Base-by-base conservation (phyloP, 2,113 vertebrate genomes). In the Albula goreensis region DNA sequence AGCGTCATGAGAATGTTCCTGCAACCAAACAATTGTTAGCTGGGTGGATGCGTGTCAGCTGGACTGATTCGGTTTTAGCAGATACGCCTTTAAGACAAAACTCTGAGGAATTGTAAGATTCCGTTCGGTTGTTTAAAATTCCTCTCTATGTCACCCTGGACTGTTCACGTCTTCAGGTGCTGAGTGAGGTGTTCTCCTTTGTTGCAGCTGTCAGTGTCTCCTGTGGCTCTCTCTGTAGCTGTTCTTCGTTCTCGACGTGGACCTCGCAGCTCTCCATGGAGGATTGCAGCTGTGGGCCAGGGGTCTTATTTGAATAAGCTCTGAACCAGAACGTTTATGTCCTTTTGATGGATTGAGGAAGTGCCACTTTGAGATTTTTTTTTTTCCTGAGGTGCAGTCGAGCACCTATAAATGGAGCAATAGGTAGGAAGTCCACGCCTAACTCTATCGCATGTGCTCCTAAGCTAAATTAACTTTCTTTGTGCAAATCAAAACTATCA, bases 231-330 rank as follows among this genome's bases (percentile, higher is more conserved):
- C 70, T 31, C 70, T 80, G 70, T 60, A 80, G 83, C 51, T 22
- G 60, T 52, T 84, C 82, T 80, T 74, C 56, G 60, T 82, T 70
- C 66, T 83, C 31, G 2, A 49, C 51, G 49, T 74, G 52, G 83
- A 84, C 82, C 56, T 78, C 51, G 77, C 81, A 31, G 83, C 78
- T 57, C 66, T 87, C 83, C 79, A 81, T 70, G 50, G 86, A 85
- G 74, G 51, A 81, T 79, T 80, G 31, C 78, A 66, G 83, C 53
- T 50, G 57, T 57, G 63, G 83, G 83, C 83, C 51, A 81, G 60
- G 70, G 83, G 80, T 50, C 63, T 70, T 79, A 84, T 87, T 85
- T 87, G 78, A 87, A 87, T 87, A 87, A 63, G 48, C 81, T 87
- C 79, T 81, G 60, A 87, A 85, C 50, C 78, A 87, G 51, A 81